These are phyloP conservation scores for Macropis europaea DNA, from an alignment of 2,888 invertebrate genomes.

Conservation along the genomic window DNA sequence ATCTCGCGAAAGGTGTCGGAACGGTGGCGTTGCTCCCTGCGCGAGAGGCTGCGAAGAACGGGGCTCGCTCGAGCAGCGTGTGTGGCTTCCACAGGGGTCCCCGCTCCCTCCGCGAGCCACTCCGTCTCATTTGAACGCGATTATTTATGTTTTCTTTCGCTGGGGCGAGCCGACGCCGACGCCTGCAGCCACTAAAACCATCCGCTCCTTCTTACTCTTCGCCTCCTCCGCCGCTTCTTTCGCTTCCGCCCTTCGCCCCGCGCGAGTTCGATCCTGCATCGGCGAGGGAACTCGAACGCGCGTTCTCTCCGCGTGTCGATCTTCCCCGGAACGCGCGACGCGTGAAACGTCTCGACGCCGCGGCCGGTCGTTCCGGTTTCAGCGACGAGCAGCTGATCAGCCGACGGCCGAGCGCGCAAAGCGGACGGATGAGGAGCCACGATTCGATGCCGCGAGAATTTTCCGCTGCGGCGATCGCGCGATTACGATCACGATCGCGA, in stretches of 20 bases:
- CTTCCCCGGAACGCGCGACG: constrained; percentile 21
- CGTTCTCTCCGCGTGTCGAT: not conserved
- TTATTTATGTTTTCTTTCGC: constrained; percentile 79
- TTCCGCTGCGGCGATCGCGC: constrained; percentile 13
- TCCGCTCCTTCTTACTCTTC: constrained; percentile 67
- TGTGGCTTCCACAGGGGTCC: constrained; percentile 66
- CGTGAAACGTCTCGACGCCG: constrained; percentile 37
- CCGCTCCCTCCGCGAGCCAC: constrained; percentile 42
- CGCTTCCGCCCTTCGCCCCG: too few species aligned
- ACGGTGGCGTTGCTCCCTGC: not conserved
- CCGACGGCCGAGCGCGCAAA: not conserved
- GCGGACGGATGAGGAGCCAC: constrained; percentile 16
- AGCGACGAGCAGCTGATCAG: constrained; percentile 26
- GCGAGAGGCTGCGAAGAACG: constrained; percentile 16
- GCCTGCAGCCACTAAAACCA: constrained; percentile 77
- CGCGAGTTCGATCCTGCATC: too few species aligned
- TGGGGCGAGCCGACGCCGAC: constrained; percentile 69
- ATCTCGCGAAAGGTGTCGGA: not conserved
- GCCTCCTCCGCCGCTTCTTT: constrained; percentile 3
- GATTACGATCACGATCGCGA: constrained; percentile 12
- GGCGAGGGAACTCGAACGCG: not conserved
- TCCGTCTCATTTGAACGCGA: constrained; percentile 78
- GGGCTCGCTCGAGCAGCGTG: constrained; percentile 61
- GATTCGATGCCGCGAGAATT: constrained; percentile 16
- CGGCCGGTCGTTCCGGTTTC: constrained; percentile 31